phyloP scores from a whole-genome alignment of 53 echinoderm and acorn worm genomes.

The Zoroaster sp. region DNA sequence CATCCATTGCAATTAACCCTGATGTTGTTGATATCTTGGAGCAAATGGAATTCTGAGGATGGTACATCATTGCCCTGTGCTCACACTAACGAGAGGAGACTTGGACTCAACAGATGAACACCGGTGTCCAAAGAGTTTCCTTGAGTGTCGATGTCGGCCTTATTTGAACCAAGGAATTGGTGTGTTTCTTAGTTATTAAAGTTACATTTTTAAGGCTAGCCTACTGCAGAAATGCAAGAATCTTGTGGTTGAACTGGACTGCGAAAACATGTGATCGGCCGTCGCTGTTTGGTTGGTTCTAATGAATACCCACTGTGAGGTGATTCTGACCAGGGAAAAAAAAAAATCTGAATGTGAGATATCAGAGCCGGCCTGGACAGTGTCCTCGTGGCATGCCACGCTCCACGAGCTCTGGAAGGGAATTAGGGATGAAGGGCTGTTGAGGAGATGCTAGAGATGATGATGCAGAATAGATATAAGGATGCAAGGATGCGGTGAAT shows the following conservation, averaged over 20 bases:
- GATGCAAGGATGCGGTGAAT: not conserved
- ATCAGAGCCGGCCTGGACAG: not conserved
- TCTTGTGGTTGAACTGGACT: not conserved
- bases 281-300: not conserved
- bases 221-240: not conserved
- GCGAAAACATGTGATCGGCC: not conserved
- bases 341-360: not conserved
- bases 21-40: not conserved
- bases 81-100: not conserved
- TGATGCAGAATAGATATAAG: not conserved
- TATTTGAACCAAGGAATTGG: not conserved
- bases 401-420: not conserved
- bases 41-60: not conserved
- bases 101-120: too few species aligned
- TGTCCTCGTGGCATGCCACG: not conserved
- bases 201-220: not conserved
- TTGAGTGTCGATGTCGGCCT: not conserved
- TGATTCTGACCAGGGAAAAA: not conserved
- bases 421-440: not conserved
- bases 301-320: not conserved
- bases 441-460: not conserved
- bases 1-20: not conserved
- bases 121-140: not conserved
- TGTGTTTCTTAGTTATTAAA: not conserved
- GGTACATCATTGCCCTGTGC: not conserved